A percentile compares a stretch with the other conserved stretches of the same genome.
These are phyloP conservation scores for Ascidia mentula DNA, from an alignment of 23 tunicate genomes.

Conservation along the genomic window DNA sequence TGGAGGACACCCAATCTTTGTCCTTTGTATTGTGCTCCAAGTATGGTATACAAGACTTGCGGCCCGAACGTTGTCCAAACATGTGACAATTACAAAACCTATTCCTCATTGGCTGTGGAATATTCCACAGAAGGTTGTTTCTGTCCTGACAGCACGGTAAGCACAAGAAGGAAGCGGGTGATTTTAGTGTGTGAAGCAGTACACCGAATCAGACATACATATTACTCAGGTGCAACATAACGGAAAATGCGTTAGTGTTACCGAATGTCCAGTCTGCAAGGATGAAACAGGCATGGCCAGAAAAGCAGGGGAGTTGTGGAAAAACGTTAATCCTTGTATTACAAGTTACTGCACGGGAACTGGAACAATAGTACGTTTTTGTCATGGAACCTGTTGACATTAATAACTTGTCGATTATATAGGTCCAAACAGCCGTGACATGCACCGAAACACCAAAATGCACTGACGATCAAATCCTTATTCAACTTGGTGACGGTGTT, in stretches of 20 bases:
- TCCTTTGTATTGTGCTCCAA: constrained; percentile 61
- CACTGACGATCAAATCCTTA: constrained; percentile 40
- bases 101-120: constrained; percentile 30
- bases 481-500: constrained; percentile 23
- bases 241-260: constrained; percentile 55
- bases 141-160: constrained; percentile 89
- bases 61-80: constrained; percentile 70
- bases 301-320: constrained; percentile 83
- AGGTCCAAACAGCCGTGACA: constrained; percentile 61
- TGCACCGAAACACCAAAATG: constrained; percentile 51
- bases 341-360: constrained; percentile 51
- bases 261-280: constrained; percentile 70
- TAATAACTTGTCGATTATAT: not conserved
- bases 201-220: not conserved
- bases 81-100: constrained; percentile 86
- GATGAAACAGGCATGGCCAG: constrained; percentile 67
- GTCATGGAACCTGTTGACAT: not conserved
- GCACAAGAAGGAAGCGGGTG: no score
- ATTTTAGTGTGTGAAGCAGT: not conserved
- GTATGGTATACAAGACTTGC: constrained; percentile 76
- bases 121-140: constrained; percentile 89
- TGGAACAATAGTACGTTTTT: constrained; percentile 73
- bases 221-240: constrained; percentile 25
- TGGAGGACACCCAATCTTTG: constrained; percentile 82
- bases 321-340: constrained; percentile 57